Evolutionary conservation across 2,113 vertebrate species (phyloP), one percentile per base, ranked within the genome.

Genomic region (Malurus melanocephalus): DNA sequence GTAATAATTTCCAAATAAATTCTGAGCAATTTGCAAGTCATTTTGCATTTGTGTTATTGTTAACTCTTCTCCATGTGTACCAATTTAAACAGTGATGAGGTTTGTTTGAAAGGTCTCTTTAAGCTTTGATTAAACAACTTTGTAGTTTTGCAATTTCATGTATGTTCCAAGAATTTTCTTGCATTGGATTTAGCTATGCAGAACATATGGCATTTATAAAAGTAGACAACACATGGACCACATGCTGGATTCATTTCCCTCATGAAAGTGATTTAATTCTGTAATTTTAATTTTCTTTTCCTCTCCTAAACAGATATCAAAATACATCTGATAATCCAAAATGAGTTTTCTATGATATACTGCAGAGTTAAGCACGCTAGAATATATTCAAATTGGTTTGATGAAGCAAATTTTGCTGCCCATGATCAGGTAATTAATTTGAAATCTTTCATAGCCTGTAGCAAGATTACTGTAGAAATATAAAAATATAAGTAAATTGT

Each of bases 371-470:
- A 98, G 93, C 89, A 95, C 66, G 83, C 60, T 91, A 78, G 75
- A 96, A 95, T 88, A 86, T 84, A 87, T 96, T 97, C 93, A 94
- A 94, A 95, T 94, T 94, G 85, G 89, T 96, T 96, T 96, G 95
- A 96, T 95, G 92, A 96, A 92, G 95, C 90, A 96, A 96, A 93
- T 97, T 97, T 97, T 95, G 93, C 95, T 95, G 95, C 94, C 94
- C 88, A 42, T 67, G 92, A 97, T 97, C 96, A 97, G 92, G 96
- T 96, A 97, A 97, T 97, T 97, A 93, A 96, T 96, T 97, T 96
- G 95, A 97, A 98, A 97, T 97, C 96, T 97, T 97, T 97, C 96
- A 95, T 91, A 97, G 98, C 97, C 97, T 98, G 96, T 97, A 98
- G 98, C 98, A 98, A 98, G 96, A 97, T 97, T 96, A 97, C 96